Conservation (phyloP, 2,797 vertebrate species). For the Platalea minor region DNA sequence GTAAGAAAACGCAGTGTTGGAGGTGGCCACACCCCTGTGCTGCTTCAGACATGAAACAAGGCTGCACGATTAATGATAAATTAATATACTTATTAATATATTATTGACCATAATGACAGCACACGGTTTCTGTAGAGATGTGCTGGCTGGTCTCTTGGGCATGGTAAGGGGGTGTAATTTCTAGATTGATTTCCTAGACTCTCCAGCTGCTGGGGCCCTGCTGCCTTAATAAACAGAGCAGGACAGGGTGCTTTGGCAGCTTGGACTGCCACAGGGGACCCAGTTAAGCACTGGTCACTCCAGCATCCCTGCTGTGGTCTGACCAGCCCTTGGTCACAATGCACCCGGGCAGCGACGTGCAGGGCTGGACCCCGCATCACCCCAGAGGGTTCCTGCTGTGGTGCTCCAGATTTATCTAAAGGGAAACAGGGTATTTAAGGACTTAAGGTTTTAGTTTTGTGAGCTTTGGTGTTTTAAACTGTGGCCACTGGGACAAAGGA, state of each 20-base stretch:
- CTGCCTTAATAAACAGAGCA: neutral
- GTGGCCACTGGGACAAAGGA: neutral
- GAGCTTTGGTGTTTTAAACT: neutral
- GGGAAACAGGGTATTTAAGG: neutral
- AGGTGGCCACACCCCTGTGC: neutral
- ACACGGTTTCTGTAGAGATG: neutral
- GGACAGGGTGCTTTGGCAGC: neutral
- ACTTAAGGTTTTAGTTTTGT: neutral
- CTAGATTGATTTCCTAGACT: neutral
- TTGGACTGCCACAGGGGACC: accelerated
- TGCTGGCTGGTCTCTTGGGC: neutral
- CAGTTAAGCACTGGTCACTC: accelerated
- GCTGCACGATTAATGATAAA: neutral
- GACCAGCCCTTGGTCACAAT: neutral
- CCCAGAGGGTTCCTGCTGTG: accelerated
- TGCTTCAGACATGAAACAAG: neutral
- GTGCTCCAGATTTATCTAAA: neutral
- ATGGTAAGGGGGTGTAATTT: neutral
- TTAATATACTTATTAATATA: neutral
- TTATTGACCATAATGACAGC: neutral
- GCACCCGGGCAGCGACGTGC: accelerated
- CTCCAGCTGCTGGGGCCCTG: neutral
- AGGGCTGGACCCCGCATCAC: neutral
- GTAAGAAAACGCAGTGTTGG: too few species aligned
- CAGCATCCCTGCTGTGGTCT: too few species aligned